Evolutionary conservation across 2,888 invertebrate species (phyloP), one percentile per base, ranked within the genome.

Genomic region (Patella ulyssiponensis): DNA sequence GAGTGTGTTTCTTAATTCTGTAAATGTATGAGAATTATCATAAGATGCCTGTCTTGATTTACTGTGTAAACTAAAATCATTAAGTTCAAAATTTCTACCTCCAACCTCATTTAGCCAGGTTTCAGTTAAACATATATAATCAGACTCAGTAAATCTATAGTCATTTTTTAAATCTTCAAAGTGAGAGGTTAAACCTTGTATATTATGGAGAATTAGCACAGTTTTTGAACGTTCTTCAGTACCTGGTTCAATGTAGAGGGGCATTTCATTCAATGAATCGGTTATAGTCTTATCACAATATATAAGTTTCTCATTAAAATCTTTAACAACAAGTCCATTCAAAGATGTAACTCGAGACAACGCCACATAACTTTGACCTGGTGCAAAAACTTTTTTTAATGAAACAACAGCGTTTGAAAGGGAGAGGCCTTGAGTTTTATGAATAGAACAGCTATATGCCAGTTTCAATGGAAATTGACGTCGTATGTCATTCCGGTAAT

Each of bases 51-150:
- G 53, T 52, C 79, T 74, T 64, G 72, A 20, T n/a, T 56, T 17
- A 79, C 71, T 73, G 11, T 71, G 69, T 53, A 74, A 77, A 7
- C 20, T 53, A 75, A 74, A 79, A 52, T 79, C 52, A 64, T 74
- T 23, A 5, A 77, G 3, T 20, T 64, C n/a, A 17, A 76, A 44
- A 23, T 71, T 33, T 12, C 17, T 11, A 7, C 4, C 17, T 23
- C 44, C 27, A 52, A 69, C 44, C 5, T 44, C 7, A 53, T 74
- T 27, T 15, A 77, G 20, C 79, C 79, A 79, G 1, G 79, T 79
- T 73, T 79, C 79, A 53, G 79, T 75, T n/a, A 56, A 56, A 56
- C 56, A 56, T 17, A 56, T 17, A 17, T 17, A 15, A 56, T 56
- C 56, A 56, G 7, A 56, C n/a, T 56, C 7, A n/a, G 7, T 15